Evolutionary conservation across 2,113 vertebrate species (phyloP), one percentile per base, ranked within the genome.

Genomic region (Phainopepla nitens): DNA sequence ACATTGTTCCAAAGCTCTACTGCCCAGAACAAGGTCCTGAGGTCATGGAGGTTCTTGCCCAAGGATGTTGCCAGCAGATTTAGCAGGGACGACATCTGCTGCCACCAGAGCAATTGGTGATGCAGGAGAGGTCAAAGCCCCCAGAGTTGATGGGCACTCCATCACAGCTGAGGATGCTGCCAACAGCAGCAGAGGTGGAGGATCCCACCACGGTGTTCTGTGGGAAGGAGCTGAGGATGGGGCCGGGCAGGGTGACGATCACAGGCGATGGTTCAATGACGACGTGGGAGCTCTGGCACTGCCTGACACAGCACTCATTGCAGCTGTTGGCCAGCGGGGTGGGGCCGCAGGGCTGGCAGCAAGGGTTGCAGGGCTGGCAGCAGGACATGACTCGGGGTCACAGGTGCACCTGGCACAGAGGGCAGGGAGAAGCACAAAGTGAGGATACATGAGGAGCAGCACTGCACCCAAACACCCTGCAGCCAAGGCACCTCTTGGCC

Each of bases 31-130:
- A 24, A 47, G 3, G 8, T 39, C 4, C 5, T 14, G 27, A 58
- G 23, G 19, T 57, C 5, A 0, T 36, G 36, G 5, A 50, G 0
- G 3, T 15, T 9, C 28, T 13, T 45, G 8, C 15, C 12, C 0
- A 0, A 62, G 5, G 20, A 24, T 0, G 1, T 3, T 15, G 24
- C 2, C 41, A 49, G n/a, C 16, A 71, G 13, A 2, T 49, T 71
- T 80, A 80, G 58, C 85, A 88, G 42, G 85, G 35, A 10, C 11
- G 13, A 3, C 83, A 86, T 5, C 61, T 57, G 25, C 0, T 77
- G 25, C 83, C 16, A n/a, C 60, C 44, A 10, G 29, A 79, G 56
- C 65, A 53, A 49, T 13, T 51, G 53, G 60, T 65, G 66, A 88
- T 71, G 66, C 66, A 64, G 73, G 84, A 87, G 10, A 87, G 0